Evolutionary conservation across 2,113 vertebrate species (phyloP).

Genomic region (Coptodon bakossiorum): DNA sequence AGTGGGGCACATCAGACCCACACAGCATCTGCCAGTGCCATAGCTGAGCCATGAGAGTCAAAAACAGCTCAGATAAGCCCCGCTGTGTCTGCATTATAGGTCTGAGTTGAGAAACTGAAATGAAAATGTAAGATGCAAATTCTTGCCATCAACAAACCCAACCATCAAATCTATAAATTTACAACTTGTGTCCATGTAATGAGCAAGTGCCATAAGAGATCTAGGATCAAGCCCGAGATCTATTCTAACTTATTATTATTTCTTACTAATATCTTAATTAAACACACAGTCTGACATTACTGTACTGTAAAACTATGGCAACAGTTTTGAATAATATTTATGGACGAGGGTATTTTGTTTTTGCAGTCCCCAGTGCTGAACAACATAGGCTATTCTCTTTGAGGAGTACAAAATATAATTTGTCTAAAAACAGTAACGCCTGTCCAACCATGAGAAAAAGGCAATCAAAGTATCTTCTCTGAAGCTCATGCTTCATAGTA

Average conservation of each 20-base stretch:
- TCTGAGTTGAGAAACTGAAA: neutral
- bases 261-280: neutral
- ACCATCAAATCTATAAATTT: neutral
- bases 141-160: neutral
- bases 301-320: neutral
- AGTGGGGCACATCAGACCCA: neutral
- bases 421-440: neutral
- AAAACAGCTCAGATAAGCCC: neutral
- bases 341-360: neutral
- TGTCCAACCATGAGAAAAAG: neutral
- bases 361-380: neutral
- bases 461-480: neutral
- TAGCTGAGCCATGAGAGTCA: neutral
- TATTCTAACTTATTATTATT: neutral
- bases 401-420: neutral
- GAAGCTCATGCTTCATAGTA: neutral
- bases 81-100: neutral
- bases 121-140: neutral
- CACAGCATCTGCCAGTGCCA: neutral
- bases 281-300: neutral
- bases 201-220: neutral
- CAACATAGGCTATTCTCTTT: neutral
- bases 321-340: neutral
- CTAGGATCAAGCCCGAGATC: neutral
- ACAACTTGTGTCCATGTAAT: neutral